These are phyloP conservation scores for Uria aalge DNA, from an alignment of 2,113 vertebrate genomes.

Conservation along the genomic window DNA sequence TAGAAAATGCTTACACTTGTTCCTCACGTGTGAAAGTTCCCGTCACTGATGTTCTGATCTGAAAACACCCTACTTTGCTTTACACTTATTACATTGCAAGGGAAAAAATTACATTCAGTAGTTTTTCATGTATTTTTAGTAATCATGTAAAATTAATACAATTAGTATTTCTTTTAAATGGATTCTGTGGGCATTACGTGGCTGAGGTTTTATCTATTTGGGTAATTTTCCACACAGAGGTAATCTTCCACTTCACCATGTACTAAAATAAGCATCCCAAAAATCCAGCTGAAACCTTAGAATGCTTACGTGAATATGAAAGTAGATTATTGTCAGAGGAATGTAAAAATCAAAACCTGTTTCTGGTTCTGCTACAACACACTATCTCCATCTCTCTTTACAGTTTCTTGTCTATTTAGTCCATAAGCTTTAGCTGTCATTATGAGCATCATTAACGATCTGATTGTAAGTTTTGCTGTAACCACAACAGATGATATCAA, in stretches of 20 bases:
- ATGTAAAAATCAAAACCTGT: not conserved
- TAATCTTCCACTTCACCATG: not conserved
- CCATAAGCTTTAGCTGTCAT: not conserved
- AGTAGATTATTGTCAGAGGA: not conserved
- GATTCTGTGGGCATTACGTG: not conserved
- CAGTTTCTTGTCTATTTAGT: not conserved
- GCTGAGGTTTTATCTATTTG: not conserved
- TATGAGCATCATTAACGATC: not conserved
- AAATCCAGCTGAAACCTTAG: slow-evolving; percentile 1
- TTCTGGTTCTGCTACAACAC: not conserved
- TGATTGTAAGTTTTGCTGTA: not conserved
- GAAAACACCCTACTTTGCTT: not conserved
- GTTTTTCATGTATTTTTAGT: not conserved
- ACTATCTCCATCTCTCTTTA: not conserved
- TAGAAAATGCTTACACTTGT: not conserved
- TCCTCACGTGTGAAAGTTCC: not conserved
- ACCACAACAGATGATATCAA: not conserved
- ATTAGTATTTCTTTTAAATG: not conserved
- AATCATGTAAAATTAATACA: not conserved
- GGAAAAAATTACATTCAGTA: not conserved
- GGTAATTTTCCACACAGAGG: not conserved
- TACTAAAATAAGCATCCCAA: slow-evolving; percentile 1
- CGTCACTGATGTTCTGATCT: not conserved
- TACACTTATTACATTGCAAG: not conserved
- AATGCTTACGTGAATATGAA: not conserved